Percentiles rank a stretch among this genome's conserved stretches.
phyloP scores from a whole-genome alignment of 1,140 invertebrate genomes.

The Theocolax elegans region DNA sequence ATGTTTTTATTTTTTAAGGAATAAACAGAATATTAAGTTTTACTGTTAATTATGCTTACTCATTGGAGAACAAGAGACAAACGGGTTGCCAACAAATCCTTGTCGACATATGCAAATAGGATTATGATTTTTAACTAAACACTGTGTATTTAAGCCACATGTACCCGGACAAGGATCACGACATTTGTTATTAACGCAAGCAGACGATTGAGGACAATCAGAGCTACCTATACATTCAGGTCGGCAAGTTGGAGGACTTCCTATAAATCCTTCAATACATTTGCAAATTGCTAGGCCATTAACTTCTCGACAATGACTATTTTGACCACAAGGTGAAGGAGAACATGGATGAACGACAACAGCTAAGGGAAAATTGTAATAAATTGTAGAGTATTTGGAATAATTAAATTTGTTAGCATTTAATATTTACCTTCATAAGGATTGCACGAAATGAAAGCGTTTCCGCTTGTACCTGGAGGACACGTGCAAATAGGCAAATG shows the following conservation, averaged over 20 bases:
- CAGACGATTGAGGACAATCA: conserved; percentile 59
- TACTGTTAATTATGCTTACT: conserved; percentile 35
- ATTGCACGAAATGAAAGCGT: conserved; percentile 76
- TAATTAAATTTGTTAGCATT: no score
- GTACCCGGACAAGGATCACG: conserved; percentile 61
- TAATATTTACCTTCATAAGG: conserved; percentile 55
- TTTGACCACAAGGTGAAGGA: conserved; percentile 79
- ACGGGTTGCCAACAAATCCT: conserved; percentile 73
- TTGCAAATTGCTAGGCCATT: conserved; percentile 72
- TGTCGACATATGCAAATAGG: conserved; percentile 70
- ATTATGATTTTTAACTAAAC: conserved; percentile 63
- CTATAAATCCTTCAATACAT: conserved; percentile 72
- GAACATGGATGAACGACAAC: no score
- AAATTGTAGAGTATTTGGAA: no score
- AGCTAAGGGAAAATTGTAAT: no score
- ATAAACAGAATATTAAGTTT: no score
- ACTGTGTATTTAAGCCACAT: conserved; percentile 63
- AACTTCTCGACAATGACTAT: conserved; percentile 75
- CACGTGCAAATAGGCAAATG: conserved; percentile 82
- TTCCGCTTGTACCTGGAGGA: conserved; percentile 74
- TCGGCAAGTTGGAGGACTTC: conserved; percentile 73
- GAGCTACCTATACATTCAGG: conserved; percentile 68
- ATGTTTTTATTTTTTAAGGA: not conserved
- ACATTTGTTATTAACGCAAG: conserved; percentile 64
- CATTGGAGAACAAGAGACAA: conserved; percentile 57